Evolutionary conservation across 2,888 invertebrate species (phyloP), one percentile per base, ranked within the genome.

Genomic region (Mantis religiosa): DNA sequence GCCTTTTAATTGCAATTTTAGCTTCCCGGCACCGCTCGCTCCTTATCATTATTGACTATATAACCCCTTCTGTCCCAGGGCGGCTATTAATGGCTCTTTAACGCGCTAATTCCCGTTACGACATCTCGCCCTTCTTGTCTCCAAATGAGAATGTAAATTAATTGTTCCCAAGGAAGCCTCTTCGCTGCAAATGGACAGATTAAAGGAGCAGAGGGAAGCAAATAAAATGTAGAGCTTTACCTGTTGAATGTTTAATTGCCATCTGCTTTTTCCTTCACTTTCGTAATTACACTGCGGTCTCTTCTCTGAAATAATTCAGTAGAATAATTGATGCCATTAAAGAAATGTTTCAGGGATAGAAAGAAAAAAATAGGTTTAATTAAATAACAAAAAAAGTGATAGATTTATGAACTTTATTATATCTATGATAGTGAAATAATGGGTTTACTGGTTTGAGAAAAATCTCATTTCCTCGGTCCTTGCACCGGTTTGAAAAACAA

Each of bases 1-100:
- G 88, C 82, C 85, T 85, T 89, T 88, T 89, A 89, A 88, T 87
- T 87, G 28, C 89, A 82, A 84, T 89, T 84, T 89, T 83, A 85
- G 54, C 81, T 81, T 84, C 85, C 88, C 82, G 25, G 2, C 34
- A 15, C 34, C 12, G 20, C 28, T 34, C 27, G 34, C 87, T 28
- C 87, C 81, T 81, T 85, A 34, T 87, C 82, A 28, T 27, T 34
- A 25, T 71, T 71, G 54, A 71, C 54, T 15, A 41, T 28, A 82
- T 81, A 86, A 81, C 86, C 86, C 86, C 30, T 15, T 82, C 82
- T 82, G 87, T 34, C 47, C 25, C 47, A 28, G 20, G 14, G 2
- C 54, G 25, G 20, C 54, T 71, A 86, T 30, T 87, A 87, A 87
- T 82, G 9, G 34, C 34, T 25, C 82, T 82, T 87, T 86, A 87